These are phyloP conservation scores for Drosophila suboccidentalis DNA, from an alignment of 2,888 invertebrate genomes.

Conservation along the genomic window DNA sequence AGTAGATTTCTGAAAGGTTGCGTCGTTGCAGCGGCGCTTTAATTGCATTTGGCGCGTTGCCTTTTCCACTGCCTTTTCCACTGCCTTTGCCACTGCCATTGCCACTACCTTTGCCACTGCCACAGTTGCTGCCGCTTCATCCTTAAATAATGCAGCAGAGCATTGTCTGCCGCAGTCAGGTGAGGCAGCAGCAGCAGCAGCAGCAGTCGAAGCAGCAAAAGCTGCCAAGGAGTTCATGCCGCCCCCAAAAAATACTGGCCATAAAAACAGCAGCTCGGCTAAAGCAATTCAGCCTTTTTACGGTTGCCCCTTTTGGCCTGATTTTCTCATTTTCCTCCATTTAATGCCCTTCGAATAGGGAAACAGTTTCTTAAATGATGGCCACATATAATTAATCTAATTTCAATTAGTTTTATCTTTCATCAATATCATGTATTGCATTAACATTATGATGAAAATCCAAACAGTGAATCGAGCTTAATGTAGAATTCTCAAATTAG, in stretches of 20 bases:
- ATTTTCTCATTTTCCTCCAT: slow-evolving; percentile 5
- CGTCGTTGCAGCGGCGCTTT: slow-evolving; percentile 65
- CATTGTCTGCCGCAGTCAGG: slow-evolving; percentile 73
- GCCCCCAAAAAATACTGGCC: slow-evolving; percentile 50
- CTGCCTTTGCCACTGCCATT: slow-evolving; percentile 5
- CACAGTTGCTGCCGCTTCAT: slow-evolving; percentile 27
- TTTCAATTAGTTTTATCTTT: neutral
- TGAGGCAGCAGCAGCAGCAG: slow-evolving; percentile 35
- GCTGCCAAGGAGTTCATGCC: slow-evolving; percentile 33
- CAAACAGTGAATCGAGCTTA: too few species aligned
- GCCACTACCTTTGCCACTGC: slow-evolving; percentile 8
- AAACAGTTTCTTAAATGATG: neutral
- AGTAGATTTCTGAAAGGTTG: slow-evolving; percentile 75
- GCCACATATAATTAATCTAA: neutral
- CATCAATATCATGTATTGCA: neutral
- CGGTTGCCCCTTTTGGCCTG: slow-evolving; percentile 32
- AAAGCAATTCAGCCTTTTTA: slow-evolving; percentile 55
- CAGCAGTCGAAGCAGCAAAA: slow-evolving; percentile 3
- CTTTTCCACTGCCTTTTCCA: slow-evolving; percentile 20
- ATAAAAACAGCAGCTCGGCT: slow-evolving; percentile 55
- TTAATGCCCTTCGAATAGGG: neutral
- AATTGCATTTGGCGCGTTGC: slow-evolving; percentile 74
- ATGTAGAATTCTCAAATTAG: too few species aligned
- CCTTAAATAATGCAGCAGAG: slow-evolving; percentile 79
- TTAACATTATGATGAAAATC: neutral